phyloP scores from a whole-genome alignment of 2,888 invertebrate species.

The Lobophora halterata region DNA sequence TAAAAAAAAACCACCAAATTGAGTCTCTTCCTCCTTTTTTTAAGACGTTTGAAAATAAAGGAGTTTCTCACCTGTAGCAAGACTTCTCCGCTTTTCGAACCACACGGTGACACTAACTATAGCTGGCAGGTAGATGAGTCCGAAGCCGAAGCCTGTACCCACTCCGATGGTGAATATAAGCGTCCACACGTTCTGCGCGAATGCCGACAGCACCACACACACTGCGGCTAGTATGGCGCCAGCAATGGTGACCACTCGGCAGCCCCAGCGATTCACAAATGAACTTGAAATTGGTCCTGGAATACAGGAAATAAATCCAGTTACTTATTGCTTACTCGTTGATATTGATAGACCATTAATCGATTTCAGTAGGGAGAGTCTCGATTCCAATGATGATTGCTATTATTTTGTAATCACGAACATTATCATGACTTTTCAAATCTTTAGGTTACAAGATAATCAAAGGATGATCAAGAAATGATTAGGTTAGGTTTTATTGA shows the following conservation, averaged over 20 bases:
- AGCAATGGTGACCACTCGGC: slow-evolving; percentile 93
- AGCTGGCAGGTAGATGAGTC: slow-evolving; percentile 98
- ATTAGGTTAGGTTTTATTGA: no score
- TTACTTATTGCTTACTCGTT: neutral
- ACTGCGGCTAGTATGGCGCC: slow-evolving; percentile 90
- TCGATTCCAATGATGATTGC: no score
- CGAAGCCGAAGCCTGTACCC: slow-evolving; percentile 97
- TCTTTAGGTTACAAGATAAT: no score
- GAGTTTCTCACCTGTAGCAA: slow-evolving; percentile 97
- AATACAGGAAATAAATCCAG: slow-evolving; percentile 36
- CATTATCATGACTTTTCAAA: no score
- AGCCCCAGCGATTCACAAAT: slow-evolving; percentile 97
- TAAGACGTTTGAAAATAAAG: no score
- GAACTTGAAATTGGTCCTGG: slow-evolving; percentile 97
- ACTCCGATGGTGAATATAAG: slow-evolving; percentile 96
- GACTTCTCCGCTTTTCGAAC: slow-evolving; percentile 95
- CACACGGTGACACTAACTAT: slow-evolving; percentile 98
- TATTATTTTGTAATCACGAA: no score
- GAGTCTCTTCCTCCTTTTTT: no score
- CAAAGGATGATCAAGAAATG: no score
- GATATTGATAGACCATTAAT: neutral
- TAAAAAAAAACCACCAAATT: no score
- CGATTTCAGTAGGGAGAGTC: no score
- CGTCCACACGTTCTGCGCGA: slow-evolving; percentile 90
- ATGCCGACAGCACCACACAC: slow-evolving; percentile 90